Evolutionary conservation across 2,888 invertebrate species (phyloP).

Genomic region (Watsonalla cultraria): DNA sequence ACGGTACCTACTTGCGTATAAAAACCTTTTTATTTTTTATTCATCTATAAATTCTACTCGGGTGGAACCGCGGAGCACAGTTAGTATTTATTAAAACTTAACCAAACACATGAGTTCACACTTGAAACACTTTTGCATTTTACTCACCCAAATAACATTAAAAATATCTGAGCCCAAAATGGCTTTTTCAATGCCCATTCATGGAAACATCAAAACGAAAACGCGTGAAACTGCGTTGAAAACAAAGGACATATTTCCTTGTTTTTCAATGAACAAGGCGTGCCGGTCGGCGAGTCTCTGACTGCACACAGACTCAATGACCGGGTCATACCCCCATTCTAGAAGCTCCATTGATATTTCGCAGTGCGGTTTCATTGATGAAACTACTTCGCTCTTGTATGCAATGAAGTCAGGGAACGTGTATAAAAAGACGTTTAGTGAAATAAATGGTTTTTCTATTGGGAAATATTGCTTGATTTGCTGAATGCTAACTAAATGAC

Average conservation of each 20-base stretch:
- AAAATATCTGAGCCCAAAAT: no score
- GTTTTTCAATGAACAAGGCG: constrained; percentile 15
- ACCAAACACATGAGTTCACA: no score
- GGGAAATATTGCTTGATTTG: background rate
- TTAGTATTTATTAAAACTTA: no score
- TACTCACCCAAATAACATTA: no score
- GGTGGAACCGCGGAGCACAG: no score
- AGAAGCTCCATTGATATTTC: constrained; percentile 72
- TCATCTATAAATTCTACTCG: no score
- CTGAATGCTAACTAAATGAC: background rate
- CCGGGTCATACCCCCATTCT: constrained; percentile 66
- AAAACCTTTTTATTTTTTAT: no score
- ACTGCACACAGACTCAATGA: constrained; percentile 53
- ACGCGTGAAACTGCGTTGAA: constrained; percentile 11
- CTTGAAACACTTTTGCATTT: no score
- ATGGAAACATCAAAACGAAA: no score
- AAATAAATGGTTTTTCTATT: background rate
- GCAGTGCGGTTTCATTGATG: constrained; percentile 68
- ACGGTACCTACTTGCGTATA: no score
- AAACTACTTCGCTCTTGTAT: constrained; percentile 31
- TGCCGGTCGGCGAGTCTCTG: constrained; percentile 18
- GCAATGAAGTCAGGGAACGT: constrained; percentile 6
- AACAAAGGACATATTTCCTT: constrained; percentile 22
- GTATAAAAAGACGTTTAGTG: background rate
- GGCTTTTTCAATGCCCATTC: no score